Evolutionary conservation across 2,888 invertebrate species (phyloP), one percentile per base, ranked within the genome.

Genomic region (Dynastes grantii): DNA sequence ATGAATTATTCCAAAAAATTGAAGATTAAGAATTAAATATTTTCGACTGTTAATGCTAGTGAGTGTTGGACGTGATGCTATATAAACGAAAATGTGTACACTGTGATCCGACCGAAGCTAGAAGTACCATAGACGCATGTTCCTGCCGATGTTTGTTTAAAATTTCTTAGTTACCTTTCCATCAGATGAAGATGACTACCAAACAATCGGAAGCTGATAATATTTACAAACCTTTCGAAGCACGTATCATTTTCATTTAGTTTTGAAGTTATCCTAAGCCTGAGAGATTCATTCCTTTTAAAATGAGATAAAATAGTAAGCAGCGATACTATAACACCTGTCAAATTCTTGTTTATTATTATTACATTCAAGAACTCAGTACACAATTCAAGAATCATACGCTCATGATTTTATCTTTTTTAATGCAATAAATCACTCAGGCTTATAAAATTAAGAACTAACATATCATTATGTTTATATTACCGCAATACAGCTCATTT

Each of bases 231-330:
- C 85, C 85, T 82, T 87, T 87, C 84, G 86, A 85, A 86, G 87
- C 87, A 88, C 87, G 87, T 87, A 87, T 86, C 85, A 84, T 85
- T 85, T 82, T 83, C 82, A 85, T 84, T 85, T 84, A 82, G 83
- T 84, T 83, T 81, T 83, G 84, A 83, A 82, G 73, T 79, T 77
- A 58, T 83, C 84, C 80, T 80, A 75, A 79, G 83, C 82, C 78
- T 84, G 84, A 85, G 85, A 86, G 86, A 85, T 86, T 85, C 85
- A 84, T 84, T 81, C 27, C 40, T 37, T 22, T 45, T 11, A 53
- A 65, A 29, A 65, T 32, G 2, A 76, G 40, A 64, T 40, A 76
- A n/a, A 37, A 63, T 65, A n/a, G 4, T 53, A 53, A n/a, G 16
- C 53, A 16, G 53, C 53, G 58, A 58, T 11, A 13, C 13, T 40